These are phyloP conservation scores for Abscondita cerata DNA, from an alignment of 2,888 invertebrate genomes.

Conservation along the genomic window DNA sequence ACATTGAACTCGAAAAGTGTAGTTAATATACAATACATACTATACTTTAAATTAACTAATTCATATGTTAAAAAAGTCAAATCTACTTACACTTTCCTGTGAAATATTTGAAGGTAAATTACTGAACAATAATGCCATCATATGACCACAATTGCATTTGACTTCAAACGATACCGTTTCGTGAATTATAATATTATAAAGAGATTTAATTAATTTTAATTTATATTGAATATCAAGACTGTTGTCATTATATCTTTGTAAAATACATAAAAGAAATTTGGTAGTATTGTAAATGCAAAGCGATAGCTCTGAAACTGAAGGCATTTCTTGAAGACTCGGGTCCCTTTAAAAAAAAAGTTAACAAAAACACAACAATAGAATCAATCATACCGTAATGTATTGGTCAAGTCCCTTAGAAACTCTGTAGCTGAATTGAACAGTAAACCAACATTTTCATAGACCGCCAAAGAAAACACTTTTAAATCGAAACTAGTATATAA, in stretches of 20 bases:
- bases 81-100: conserved; percentile 26
- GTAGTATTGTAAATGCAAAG: conserved; percentile 50
- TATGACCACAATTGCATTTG: conserved; percentile 65
- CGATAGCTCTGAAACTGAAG: neutral
- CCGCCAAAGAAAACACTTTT: conserved; percentile 35
- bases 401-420: conserved; percentile 28
- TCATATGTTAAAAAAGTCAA: too few species aligned
- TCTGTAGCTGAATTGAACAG: conserved; percentile 32
- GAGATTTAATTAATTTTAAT: conserved; percentile 33
- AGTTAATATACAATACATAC: neutral
- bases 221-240: conserved; percentile 25
- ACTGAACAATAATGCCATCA: conserved; percentile 17
- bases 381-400: conserved; percentile 37
- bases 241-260: conserved; percentile 53
- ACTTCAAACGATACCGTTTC: conserved; percentile 70
- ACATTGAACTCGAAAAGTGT: neutral
- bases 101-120: conserved; percentile 12
- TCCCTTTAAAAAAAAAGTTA: conserved; percentile 1
- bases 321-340: neutral
- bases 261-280: conserved; percentile 55
- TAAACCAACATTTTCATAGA: conserved; percentile 30
- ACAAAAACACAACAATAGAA: conserved; percentile 5
- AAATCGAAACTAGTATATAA: conserved; percentile 39
- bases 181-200: conserved; percentile 50
- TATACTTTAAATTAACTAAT: too few species aligned